These are phyloP conservation scores for Heliconius nattereri DNA, from an alignment of 1,140 invertebrate species.

Conservation along the genomic window DNA sequence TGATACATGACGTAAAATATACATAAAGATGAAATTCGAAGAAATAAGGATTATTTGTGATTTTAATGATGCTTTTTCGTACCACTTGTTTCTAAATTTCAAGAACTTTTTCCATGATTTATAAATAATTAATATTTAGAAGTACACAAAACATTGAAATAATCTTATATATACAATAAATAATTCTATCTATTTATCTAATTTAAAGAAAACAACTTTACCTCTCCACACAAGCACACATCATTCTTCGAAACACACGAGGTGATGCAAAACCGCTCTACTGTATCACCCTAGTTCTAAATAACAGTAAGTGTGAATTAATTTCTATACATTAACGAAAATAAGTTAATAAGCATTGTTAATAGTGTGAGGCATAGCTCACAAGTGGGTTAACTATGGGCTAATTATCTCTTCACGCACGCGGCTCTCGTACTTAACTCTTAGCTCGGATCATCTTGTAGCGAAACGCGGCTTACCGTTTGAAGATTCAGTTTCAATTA, in stretches of 20 bases:
- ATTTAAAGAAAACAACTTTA: neutral
- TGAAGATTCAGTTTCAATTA: slow-evolving; percentile 9
- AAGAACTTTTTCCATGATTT: no score
- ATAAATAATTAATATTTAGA: no score
- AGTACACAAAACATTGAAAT: no score
- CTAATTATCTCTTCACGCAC: slow-evolving; percentile 45
- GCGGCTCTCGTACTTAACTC: slow-evolving; percentile 16
- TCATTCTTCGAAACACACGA: neutral
- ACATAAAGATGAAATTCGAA: no score
- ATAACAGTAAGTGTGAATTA: slow-evolving; percentile 13
- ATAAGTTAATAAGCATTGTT: slow-evolving; percentile 34
- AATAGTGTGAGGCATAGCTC: slow-evolving; percentile 40
- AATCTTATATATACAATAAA: neutral
- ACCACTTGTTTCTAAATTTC: neutral
- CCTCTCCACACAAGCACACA: neutral
- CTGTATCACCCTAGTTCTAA: slow-evolving; percentile 14
- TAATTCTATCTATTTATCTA: neutral
- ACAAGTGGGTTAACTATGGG: slow-evolving; percentile 41
- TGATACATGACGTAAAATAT: no score
- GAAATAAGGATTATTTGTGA: no score
- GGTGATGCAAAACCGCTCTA: slow-evolving; percentile 18
- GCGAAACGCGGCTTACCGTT: slow-evolving; percentile 11
- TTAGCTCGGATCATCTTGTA: slow-evolving; percentile 19
- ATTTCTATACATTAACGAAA: slow-evolving; percentile 28
- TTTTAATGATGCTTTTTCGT: no score